Conservation (phyloP, 64 coral and sea anemone genomes). For the Stichodactyla helianthus region DNA sequence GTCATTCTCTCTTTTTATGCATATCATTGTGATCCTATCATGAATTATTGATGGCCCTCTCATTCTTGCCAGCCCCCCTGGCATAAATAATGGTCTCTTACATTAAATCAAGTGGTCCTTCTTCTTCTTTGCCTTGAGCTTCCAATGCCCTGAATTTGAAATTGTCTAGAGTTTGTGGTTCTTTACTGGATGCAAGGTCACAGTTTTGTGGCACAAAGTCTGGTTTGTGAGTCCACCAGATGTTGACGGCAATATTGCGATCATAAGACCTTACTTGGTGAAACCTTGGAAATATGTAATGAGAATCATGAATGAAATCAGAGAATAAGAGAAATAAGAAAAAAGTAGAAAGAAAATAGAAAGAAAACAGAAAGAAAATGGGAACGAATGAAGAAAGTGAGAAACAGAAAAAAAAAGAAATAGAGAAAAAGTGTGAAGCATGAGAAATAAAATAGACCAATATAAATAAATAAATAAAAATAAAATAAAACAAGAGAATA, state of each 20-base stretch:
- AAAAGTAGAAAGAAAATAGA: too few relatives aligned
- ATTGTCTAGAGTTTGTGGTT: conserved; percentile 63
- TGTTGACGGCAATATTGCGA: conserved; percentile 94
- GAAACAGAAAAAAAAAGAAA: neutral
- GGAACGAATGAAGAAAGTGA: neutral
- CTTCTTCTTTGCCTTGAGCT: neutral
- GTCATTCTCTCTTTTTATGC: too few relatives aligned
- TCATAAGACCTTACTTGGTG: conserved; percentile 89
- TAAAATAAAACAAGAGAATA: neutral
- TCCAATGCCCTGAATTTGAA: conserved; percentile 61
- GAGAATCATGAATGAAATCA: neutral
- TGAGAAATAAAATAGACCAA: neutral
- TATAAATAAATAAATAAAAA: neutral
- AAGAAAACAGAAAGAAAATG: neutral
- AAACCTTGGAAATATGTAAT: conserved; percentile 39
- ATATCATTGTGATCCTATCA: too few relatives aligned
- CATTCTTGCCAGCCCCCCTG: too few relatives aligned
- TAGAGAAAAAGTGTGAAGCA: neutral
- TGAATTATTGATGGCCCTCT: too few relatives aligned
- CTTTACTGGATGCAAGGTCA: conserved; percentile 48
- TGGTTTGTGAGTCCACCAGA: conserved; percentile 76
- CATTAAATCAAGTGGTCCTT: conserved; percentile 19
- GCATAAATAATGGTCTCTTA: neutral
- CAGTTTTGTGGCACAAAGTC: conserved; percentile 71
- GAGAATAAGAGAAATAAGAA: neutral